A percentile compares a stretch with the other conserved stretches of the same genome.
Evolutionary conservation across 1,140 invertebrate genomes (phyloP).

Genomic region (Drosophila murphyi): DNA sequence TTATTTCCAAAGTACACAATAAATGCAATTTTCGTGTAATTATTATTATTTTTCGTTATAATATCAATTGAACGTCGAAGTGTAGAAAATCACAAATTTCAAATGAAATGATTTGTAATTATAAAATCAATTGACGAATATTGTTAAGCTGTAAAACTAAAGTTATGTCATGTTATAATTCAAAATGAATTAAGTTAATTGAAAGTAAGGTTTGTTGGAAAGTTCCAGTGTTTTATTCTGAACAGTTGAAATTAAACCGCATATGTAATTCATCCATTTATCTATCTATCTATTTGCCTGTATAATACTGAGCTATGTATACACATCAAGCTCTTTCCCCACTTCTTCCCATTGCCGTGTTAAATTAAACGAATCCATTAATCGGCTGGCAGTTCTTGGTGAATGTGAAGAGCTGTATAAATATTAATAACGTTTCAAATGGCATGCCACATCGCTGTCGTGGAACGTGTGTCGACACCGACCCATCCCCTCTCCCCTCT

Average conservation of each 20-base stretch:
- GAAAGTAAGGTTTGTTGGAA: no score
- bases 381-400: conserved; percentile 42
- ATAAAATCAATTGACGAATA: no score
- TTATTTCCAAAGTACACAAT: no score
- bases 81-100: no score
- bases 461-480: neutral
- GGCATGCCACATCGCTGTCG: conserved; percentile 36
- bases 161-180: no score
- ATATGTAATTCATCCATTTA: neutral
- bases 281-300: conserved; percentile 15
- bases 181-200: no score
- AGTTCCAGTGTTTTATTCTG: no score
- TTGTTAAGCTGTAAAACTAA: no score
- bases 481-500: neutral
- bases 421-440: conserved; percentile 77
- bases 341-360: neutral
- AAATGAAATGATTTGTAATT: no score
- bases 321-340: neutral
- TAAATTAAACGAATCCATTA: conserved; percentile 66
- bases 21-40: no score
- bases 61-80: no score
- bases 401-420: conserved; percentile 63
- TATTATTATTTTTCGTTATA: no score
- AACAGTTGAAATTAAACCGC: neutral
- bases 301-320: neutral